These are phyloP conservation scores for Mythimna pallens DNA, from an alignment of 2,888 invertebrate species.

Conservation along the genomic window DNA sequence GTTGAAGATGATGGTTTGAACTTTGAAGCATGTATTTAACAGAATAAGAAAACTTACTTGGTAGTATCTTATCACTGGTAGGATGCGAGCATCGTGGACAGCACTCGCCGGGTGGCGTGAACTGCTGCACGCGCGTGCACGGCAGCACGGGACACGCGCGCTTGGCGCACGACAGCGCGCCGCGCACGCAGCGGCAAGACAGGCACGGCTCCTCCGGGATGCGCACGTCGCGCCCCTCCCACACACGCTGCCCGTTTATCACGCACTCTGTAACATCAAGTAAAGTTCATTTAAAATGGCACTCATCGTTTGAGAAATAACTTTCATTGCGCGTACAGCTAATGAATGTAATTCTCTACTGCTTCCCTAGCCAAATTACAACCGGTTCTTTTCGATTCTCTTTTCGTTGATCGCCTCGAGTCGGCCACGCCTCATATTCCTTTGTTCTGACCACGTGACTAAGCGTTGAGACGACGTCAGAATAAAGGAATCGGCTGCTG, in stretches of 20 bases:
- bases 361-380: too few relatives aligned
- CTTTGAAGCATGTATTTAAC: not conserved
- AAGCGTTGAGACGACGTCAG: too few relatives aligned
- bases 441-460: too few relatives aligned
- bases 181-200: slow-evolving; percentile 94
- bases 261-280: slow-evolving; percentile 92
- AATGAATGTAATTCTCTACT: too few relatives aligned
- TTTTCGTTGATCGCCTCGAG: too few relatives aligned
- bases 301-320: too few relatives aligned
- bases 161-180: slow-evolving; percentile 94
- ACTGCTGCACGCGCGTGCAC: slow-evolving; percentile 93
- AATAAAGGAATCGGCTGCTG: too few relatives aligned
- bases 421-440: too few relatives aligned
- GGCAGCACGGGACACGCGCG: slow-evolving; percentile 97
- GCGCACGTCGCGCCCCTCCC: slow-evolving; percentile 95
- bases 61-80: slow-evolving; percentile 87
- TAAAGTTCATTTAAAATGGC: too few relatives aligned
- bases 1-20: too few relatives aligned
- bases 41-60: slow-evolving; percentile 73
- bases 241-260: slow-evolving; percentile 95
- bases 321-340: too few relatives aligned
- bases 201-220: slow-evolving; percentile 96
- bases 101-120: slow-evolving; percentile 94
- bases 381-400: too few relatives aligned
- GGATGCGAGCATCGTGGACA: slow-evolving; percentile 91